Evolutionary conservation across 2,113 vertebrate species (phyloP).

Genomic region (Anseranas semipalmata): DNA sequence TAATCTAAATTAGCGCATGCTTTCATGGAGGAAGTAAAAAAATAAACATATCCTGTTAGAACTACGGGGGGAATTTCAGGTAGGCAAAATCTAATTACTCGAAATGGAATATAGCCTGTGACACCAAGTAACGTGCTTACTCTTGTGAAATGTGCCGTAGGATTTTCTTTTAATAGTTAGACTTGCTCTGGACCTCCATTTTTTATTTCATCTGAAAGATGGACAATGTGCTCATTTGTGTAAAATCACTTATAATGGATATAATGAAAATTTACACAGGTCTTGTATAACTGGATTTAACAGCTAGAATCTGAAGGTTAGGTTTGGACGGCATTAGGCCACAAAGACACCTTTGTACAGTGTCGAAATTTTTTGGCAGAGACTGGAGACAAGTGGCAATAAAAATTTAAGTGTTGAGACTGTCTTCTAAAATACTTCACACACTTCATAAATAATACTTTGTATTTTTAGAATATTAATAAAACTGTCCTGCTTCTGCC

Average conservation of each 20-base stretch:
- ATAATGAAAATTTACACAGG: slow-evolving; percentile 54
- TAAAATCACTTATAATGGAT: slow-evolving; percentile 31
- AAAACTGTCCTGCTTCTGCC: slow-evolving; percentile 33
- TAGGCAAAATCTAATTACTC: slow-evolving; percentile 33
- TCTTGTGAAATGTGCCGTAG: not conserved
- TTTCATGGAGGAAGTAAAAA: slow-evolving; percentile 33
- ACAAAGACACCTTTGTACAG: slow-evolving; percentile 61
- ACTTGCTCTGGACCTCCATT: slow-evolving; percentile 5
- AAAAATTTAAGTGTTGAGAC: slow-evolving; percentile 69
- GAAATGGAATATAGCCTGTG: not conserved
- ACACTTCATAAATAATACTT: slow-evolving; percentile 66
- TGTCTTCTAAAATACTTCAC: slow-evolving; percentile 59
- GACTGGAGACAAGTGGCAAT: slow-evolving; percentile 59
- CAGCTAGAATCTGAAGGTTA: not conserved
- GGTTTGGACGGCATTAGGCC: slow-evolving; percentile 12
- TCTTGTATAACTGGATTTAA: slow-evolving; percentile 52
- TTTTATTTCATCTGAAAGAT: slow-evolving; percentile 33
- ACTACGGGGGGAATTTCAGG: slow-evolving; percentile 14
- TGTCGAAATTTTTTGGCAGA: slow-evolving; percentile 3
- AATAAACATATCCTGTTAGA: slow-evolving; percentile 3
- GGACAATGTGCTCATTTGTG: slow-evolving; percentile 17
- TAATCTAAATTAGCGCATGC: not conserved
- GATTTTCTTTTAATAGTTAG: not conserved
- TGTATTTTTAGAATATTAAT: slow-evolving; percentile 62
- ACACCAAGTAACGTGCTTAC: not conserved